phyloP scores from a whole-genome alignment of 2,888 invertebrate species.

The Kryphioiulus occultus region DNA sequence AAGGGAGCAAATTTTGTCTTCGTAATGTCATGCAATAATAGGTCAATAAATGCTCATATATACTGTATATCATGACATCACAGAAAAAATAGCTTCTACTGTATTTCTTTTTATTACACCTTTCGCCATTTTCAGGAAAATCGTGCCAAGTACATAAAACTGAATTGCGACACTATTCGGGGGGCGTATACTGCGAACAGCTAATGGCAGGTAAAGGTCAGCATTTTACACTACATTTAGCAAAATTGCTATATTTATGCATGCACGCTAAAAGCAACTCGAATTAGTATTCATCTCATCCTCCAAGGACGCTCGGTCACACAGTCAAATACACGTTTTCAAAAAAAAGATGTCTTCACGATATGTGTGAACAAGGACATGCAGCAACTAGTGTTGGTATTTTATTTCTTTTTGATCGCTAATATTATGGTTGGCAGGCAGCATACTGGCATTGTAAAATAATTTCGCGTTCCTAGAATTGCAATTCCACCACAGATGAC shows the following conservation, averaged over 20 bases:
- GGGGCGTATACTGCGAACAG: not conserved
- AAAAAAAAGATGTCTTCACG: not conserved
- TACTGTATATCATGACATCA: too few species aligned
- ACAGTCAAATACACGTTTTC: not conserved
- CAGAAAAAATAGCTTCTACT: not conserved
- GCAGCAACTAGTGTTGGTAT: too few species aligned
- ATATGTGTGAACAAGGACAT: not conserved
- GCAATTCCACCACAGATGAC: too few species aligned
- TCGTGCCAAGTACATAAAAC: not conserved
- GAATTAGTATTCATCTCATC: not conserved
- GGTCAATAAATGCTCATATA: not conserved
- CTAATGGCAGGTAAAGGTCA: not conserved
- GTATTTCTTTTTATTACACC: not conserved
- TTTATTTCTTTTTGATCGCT: too few species aligned
- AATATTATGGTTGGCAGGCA: too few species aligned
- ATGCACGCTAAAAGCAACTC: not conserved
- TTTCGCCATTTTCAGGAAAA: not conserved
- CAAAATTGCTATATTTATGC: not conserved
- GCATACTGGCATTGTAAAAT: too few species aligned
- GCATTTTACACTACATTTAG: not conserved
- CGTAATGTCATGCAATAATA: not conserved
- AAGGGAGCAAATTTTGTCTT: too few species aligned
- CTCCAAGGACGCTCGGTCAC: not conserved
- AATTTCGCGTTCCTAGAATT: too few species aligned
- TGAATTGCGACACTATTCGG: not conserved